A percentile compares a stretch with the other conserved stretches of the same genome.
These are phyloP conservation scores for Sweltsa coloradensis DNA, from an alignment of 1,140 invertebrate genomes.

Conservation along the genomic window DNA sequence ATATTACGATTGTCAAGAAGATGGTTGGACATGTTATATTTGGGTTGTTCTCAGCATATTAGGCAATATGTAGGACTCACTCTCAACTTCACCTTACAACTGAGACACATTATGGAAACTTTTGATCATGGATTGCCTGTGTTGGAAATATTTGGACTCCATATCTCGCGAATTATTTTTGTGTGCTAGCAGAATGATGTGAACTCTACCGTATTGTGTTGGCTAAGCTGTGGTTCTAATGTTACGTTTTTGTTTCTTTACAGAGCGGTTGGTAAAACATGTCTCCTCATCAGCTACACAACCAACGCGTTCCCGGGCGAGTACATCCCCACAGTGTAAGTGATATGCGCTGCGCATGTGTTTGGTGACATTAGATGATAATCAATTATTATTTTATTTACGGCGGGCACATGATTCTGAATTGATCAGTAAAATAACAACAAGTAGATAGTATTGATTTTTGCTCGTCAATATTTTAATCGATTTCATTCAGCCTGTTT, in stretches of 20 bases:
- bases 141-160: no score
- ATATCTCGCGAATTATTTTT: no score
- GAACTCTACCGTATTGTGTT: background rate
- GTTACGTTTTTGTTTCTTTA: slow-evolving; percentile 33
- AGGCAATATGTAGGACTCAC: no score
- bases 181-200: no score
- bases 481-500: no score
- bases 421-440: background rate
- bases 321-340: slow-evolving; percentile 88
- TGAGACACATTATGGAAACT: no score
- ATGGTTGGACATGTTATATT: no score
- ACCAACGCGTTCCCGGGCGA: slow-evolving; percentile 95
- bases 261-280: slow-evolving; percentile 93
- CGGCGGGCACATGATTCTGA: background rate
- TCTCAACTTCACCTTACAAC: no score
- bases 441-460: background rate
- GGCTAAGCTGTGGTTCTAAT: slow-evolving; percentile 2
- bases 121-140: no score
- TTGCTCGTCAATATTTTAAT: no score
- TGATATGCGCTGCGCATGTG: slow-evolving; percentile 23
- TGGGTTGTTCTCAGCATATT: no score
- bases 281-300: slow-evolving; percentile 90
- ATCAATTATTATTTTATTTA: slow-evolving; percentile 4
- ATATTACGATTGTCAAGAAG: no score
- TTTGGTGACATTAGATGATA: background rate